Base-by-base conservation (phyloP, 2,797 vertebrate species). In the Molothrus aeneus region DNA sequence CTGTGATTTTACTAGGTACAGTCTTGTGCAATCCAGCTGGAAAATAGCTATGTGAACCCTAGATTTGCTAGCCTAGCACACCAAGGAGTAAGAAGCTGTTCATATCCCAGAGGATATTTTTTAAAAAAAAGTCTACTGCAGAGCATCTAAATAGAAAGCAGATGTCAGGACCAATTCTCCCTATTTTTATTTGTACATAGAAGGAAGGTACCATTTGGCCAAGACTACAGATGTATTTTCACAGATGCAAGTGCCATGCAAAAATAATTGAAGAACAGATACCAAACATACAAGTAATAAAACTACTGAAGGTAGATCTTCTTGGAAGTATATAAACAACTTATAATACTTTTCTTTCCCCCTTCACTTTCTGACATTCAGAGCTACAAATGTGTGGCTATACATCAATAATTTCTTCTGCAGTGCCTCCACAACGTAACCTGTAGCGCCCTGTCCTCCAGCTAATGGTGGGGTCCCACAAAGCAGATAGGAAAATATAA, bases 391-490 rank as follows among this genome's bases (percentile, higher is more conserved):
- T 94, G 91, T 95, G 95, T 70, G 48, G 96, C 97, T 99, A 99
- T 92, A 99, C 99, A 10, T 99, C 99, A 17, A 99, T 98, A 93
- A 99, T 99, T 97, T 99, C 99, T 93, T 99, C 99, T 2, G 99
- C 99, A 6, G 99, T 99, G 85, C 99, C 99, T 43, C 99, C 99
- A 29, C 99, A 99, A 92, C 99, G 99, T 90, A 99, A 97, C 19
- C 99, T 98, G 97, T 99, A 99, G 51, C 99, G 99, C 20, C 99
- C 99, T 11, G 99, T 99, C 96, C 99, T 98, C 99, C 99, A 99
- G 98, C 99, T 99, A 97, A 99, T 99, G 9, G 99, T 99, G 24
- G 99, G 99, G 96, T 99, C 99, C 99, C 99, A 99, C 59, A 99
- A 98, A 22, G 99, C 99, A 5, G 99, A 99, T 31, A 99, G 97